Evolutionary conservation across 2,113 vertebrate species (phyloP).

Genomic region (Arvicanthis niloticus): DNA sequence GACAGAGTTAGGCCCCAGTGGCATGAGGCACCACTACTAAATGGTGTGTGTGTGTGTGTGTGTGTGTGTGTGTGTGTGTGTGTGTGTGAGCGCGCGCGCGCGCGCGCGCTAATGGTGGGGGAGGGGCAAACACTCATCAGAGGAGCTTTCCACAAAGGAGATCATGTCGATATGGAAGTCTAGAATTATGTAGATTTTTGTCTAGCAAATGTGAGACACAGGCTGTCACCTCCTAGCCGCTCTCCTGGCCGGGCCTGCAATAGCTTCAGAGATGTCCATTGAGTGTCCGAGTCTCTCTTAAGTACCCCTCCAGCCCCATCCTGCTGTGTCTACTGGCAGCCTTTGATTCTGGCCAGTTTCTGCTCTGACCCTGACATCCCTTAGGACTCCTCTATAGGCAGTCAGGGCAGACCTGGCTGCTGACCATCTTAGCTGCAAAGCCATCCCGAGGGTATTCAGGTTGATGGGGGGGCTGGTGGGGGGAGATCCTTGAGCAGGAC

Average conservation of each 20-base stretch:
- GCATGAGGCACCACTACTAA: neutral
- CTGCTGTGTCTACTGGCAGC: neutral
- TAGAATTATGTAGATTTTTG: neutral
- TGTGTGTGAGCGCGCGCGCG: too few relatives aligned
- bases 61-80: neutral
- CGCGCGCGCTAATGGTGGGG: neutral
- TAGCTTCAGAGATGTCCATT: neutral
- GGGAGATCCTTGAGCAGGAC: neutral
- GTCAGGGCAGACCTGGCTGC: neutral
- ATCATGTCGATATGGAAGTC: neutral
- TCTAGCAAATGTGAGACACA: neutral
- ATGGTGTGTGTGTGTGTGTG: neutral
- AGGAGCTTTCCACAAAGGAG: neutral
- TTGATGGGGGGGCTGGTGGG: neutral
- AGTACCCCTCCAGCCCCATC: neutral
- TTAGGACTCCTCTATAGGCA: neutral
- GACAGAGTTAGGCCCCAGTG: neutral
- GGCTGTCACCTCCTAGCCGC: neutral
- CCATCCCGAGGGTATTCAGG: neutral
- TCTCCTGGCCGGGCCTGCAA: neutral
- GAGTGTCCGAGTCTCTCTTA: neutral
- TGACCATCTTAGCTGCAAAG: neutral
- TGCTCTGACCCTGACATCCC: neutral
- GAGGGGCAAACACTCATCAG: neutral
- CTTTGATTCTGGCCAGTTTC: slow-evolving; percentile 24